Percentiles rank a stretch among this genome's conserved stretches.
Evolutionary conservation across 2,797 vertebrate species (phyloP).

Genomic region (Holocentrus rufus): DNA sequence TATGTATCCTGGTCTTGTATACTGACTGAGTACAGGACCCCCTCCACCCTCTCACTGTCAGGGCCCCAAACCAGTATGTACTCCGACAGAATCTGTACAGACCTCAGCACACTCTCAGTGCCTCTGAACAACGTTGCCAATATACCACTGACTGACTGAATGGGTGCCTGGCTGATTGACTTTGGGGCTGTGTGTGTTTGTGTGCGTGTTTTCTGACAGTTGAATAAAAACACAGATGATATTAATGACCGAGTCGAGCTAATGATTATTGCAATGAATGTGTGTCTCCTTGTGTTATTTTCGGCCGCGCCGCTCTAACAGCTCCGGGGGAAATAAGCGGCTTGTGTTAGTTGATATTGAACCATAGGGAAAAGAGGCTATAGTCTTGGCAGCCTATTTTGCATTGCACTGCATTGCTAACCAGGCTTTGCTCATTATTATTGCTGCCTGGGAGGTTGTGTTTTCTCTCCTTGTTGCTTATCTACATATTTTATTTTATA

Average conservation of each 20-base stretch:
- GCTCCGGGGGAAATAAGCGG: slow-evolving; percentile 53
- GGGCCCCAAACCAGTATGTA: slow-evolving; percentile 29
- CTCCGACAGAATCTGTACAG: slow-evolving; percentile 50
- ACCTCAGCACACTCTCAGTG: slow-evolving; percentile 71
- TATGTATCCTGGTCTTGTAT: slow-evolving; percentile 44
- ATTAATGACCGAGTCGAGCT: slow-evolving; percentile 40
- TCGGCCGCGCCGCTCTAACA: slow-evolving; percentile 2
- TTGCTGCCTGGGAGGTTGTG: slow-evolving; percentile 47
- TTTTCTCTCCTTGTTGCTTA: not conserved
- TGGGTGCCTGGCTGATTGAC: slow-evolving; percentile 9
- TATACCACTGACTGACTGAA: slow-evolving; percentile 53
- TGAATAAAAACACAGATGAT: slow-evolving; percentile 72
- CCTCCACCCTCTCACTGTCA: not conserved
- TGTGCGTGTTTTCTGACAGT: slow-evolving; percentile 60
- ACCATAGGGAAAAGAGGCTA: slow-evolving; percentile 34
- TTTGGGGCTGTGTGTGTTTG: slow-evolving; percentile 43
- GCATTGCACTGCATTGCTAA: slow-evolving; percentile 23
- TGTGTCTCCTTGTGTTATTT: slow-evolving; percentile 34
- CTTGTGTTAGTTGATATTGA: slow-evolving; percentile 52
- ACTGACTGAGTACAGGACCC: slow-evolving; percentile 48
- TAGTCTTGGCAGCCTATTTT: slow-evolving; percentile 47
- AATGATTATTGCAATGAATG: slow-evolving; percentile 49
- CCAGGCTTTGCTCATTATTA: slow-evolving; percentile 38
- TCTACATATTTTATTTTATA: no score
- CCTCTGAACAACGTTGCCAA: slow-evolving; percentile 73